A percentile compares a stretch with the other conserved stretches of the same genome.
These are phyloP conservation scores for Silurus glanis DNA, from an alignment of 2,113 vertebrate species.

Conservation along the genomic window DNA sequence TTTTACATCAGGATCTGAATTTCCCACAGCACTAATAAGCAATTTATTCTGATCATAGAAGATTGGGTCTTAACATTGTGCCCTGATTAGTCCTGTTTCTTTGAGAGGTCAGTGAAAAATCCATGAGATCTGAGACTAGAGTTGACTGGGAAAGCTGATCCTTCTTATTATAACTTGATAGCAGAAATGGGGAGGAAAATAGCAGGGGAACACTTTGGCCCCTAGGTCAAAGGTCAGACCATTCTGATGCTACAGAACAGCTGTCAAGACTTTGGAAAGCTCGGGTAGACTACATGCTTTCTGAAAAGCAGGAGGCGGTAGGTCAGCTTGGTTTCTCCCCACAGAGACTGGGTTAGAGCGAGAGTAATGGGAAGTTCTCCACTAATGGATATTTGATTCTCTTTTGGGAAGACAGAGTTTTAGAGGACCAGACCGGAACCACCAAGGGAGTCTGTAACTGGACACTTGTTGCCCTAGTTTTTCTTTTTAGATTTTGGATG, in stretches of 20 bases:
- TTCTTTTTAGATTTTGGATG: neutral
- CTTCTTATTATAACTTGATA: slow-evolving; percentile 38
- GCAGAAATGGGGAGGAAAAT: slow-evolving; percentile 56
- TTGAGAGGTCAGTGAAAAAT: neutral
- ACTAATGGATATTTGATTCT: slow-evolving; percentile 33
- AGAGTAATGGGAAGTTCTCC: neutral
- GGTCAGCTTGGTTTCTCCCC: slow-evolving; percentile 17
- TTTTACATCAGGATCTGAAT: neutral
- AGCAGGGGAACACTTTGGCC: slow-evolving; percentile 50
- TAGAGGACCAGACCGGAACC: slow-evolving; percentile 16
- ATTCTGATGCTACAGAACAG: slow-evolving; percentile 49
- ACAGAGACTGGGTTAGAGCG: neutral
- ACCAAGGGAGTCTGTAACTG: slow-evolving; percentile 14
- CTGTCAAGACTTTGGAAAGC: slow-evolving; percentile 38
- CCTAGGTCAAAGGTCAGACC: slow-evolving; percentile 57
- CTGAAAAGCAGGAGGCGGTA: neutral
- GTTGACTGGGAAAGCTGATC: slow-evolving; percentile 51
- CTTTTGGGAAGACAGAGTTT: slow-evolving; percentile 11
- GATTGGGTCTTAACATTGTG: neutral
- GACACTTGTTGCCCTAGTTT: neutral
- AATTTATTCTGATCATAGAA: neutral
- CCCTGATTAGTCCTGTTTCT: neutral
- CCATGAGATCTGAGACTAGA: neutral
- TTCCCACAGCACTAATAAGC: neutral
- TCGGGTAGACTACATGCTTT: neutral